Base-by-base conservation (phyloP, 2,113 vertebrate genomes). In the Neopipo cinnamomea region DNA sequence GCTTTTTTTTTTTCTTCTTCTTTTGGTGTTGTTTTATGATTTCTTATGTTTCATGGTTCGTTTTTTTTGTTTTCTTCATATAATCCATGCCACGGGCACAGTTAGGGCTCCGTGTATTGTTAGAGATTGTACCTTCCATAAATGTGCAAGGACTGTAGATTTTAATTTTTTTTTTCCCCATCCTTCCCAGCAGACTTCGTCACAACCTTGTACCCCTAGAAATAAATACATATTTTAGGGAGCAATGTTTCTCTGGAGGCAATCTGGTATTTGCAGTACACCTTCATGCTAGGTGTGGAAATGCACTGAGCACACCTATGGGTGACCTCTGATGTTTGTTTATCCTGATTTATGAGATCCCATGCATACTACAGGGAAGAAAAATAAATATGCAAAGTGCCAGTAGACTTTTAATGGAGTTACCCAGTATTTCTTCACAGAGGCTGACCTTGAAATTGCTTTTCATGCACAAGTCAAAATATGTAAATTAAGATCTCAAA, bases 401-500 rank as follows among this genome's bases (percentile, higher is more conserved):
- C 84, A 78, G 94, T 89, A 96, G 97, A 97, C 95, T 98, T 97
- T 98, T 98, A 98, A 98, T 98, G 97, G 98, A 97, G 97, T 97
- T 98, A 95, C 95, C 95, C 83, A 92, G 94, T 97, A 96, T 97
- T 97, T 97, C 93, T 97, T 91, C 92, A 91, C 89, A 93, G 90
- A 97, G 97, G 94, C 93, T 98, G 98, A 98, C 98, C 98, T 98
- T 98, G 98, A 98, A 98, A 96, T 97, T 97, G 97, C 97, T 97
- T 98, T 98, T 98, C 93, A 96, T 97, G 96, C 97, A 97, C 96
- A 98, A 98, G 98, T 98, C 97, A 97, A 97, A 98, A 96, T 98
- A 98, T 98, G 98, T 97, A 98, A 98, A 98, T 98, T 96, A 94
- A 94, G 95, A 96, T 95, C 96, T 96, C 96, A 94, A 89, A 97